A percentile compares a stretch with the other conserved stretches of the same genome.
Conservation (phyloP, 2,888 invertebrate species). For the Liodrosophila aerea region DNA sequence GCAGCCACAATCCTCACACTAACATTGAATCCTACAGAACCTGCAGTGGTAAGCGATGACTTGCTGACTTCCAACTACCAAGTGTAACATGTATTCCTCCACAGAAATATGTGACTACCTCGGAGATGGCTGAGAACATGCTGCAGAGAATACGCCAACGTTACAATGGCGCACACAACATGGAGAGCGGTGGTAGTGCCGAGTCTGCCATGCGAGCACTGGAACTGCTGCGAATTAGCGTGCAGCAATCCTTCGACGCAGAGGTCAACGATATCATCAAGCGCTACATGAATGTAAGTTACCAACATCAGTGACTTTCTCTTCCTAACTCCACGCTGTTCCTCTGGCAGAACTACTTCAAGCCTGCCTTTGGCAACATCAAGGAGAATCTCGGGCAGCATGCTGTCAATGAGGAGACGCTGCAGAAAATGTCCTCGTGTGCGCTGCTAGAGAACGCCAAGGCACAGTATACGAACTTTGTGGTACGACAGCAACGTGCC, state of each 20-base stretch:
- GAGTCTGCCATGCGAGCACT: slow-evolving; percentile 83
- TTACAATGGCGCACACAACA: slow-evolving; percentile 66
- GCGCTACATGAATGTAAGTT: slow-evolving; percentile 84
- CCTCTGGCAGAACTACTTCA: slow-evolving; percentile 85
- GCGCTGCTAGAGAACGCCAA: slow-evolving; percentile 81
- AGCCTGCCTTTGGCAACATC: slow-evolving; percentile 86
- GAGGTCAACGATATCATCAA: slow-evolving; percentile 85
- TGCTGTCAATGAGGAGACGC: slow-evolving; percentile 84
- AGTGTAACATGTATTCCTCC: not conserved
- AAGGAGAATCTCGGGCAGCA: slow-evolving; percentile 85
- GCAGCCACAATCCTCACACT: slow-evolving; percentile 9
- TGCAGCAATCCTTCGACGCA: slow-evolving; percentile 85
- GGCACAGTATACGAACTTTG: slow-evolving; percentile 79
- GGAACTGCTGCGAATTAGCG: slow-evolving; percentile 85
- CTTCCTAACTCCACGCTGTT: not conserved
- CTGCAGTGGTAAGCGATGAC: slow-evolving; percentile 41
- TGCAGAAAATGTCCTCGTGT: slow-evolving; percentile 82
- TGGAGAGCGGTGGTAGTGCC: slow-evolving; percentile 69
- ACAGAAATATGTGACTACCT: slow-evolving; percentile 80
- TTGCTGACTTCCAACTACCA: no score
- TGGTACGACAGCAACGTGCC: slow-evolving; percentile 64
- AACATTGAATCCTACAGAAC: slow-evolving; percentile 40
- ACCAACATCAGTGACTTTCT: not conserved
- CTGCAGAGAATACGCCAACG: slow-evolving; percentile 79
- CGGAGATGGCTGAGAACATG: slow-evolving; percentile 81